Evolutionary conservation across 2,888 invertebrate genomes (phyloP).

Genomic region (Drosophila parthenogenetica): DNA sequence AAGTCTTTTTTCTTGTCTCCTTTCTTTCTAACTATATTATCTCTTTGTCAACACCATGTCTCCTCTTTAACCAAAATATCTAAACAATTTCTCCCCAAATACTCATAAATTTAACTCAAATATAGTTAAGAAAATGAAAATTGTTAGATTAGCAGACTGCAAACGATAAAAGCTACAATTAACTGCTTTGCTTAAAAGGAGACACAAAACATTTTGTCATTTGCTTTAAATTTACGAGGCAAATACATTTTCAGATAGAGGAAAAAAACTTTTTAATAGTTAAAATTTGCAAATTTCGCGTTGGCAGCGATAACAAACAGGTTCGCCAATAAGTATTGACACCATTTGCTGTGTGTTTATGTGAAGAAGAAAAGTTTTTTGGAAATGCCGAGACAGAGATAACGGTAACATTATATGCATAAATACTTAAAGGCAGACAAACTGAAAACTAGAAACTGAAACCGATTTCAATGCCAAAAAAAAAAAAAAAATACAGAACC

Average conservation of each 20-base stretch:
- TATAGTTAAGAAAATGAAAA: neutral
- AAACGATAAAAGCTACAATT: conserved; percentile 18
- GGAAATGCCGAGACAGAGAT: conserved; percentile 58
- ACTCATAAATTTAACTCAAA: neutral
- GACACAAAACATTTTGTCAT: conserved; percentile 23
- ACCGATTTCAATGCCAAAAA: conserved; percentile 13
- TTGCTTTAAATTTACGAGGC: conserved; percentile 63
- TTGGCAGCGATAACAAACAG: conserved; percentile 78
- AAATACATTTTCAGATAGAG: conserved; percentile 52
- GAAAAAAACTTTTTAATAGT: conserved; percentile 69
- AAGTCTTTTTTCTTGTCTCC: neutral
- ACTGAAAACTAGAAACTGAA: conserved; percentile 59
- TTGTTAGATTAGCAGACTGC: conserved; percentile 8
- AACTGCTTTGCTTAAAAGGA: conserved; percentile 21
- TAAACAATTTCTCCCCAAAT: no score
- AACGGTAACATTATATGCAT: conserved; percentile 65
- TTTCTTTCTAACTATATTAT: neutral
- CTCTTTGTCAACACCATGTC: neutral
- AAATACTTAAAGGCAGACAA: conserved; percentile 51
- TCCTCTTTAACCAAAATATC: no score
- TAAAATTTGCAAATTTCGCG: conserved; percentile 78
- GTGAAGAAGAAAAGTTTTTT: conserved; percentile 13
- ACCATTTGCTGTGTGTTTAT: conserved; percentile 70
- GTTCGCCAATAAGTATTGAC: conserved; percentile 81
- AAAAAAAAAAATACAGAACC: conserved; percentile 12